phyloP scores from a whole-genome alignment of 2,797 vertebrate species.

The Microctenopoma stevenorrisi region DNA sequence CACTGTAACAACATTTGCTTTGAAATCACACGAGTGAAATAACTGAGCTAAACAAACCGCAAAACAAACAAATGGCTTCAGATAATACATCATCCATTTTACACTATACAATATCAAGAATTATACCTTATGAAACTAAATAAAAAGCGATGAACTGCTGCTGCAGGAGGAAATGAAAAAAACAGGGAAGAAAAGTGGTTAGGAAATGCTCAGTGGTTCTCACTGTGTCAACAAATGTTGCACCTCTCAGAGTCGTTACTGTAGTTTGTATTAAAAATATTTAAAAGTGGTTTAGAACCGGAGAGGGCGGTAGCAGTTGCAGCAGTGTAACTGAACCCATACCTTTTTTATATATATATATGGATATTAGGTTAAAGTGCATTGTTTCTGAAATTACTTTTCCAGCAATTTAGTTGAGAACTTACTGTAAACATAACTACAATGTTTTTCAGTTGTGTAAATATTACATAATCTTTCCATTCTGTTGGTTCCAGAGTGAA shows the following conservation, averaged over 20 bases:
- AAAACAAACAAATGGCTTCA: not conserved
- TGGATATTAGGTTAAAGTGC: conserved; percentile 63
- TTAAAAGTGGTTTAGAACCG: conserved; percentile 27
- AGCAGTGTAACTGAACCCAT: conserved; percentile 5
- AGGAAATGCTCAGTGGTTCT: conserved; percentile 46
- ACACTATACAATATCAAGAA: conserved; percentile 37
- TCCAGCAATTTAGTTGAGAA: conserved; percentile 12
- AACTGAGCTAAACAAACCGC: not conserved
- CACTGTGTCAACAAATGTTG: not conserved
- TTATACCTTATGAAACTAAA: conserved; percentile 8
- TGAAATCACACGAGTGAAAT: conserved; percentile 8
- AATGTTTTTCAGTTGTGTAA: not conserved
- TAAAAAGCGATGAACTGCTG: conserved; percentile 15
- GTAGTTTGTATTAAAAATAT: not conserved
- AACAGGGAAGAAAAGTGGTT: conserved; percentile 10
- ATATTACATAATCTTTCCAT: conserved; percentile 13
- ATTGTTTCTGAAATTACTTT: conserved; percentile 44
- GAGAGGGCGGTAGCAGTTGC: not conserved
- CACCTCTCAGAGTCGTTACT: not conserved
- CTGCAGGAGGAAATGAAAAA: conserved; percentile 24
- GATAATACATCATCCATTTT: conserved; percentile 5
- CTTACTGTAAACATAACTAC: conserved; percentile 18
- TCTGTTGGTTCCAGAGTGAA: conserved; percentile 32
- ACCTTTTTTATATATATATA: conserved; percentile 10
- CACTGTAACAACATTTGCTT: conserved; percentile 15